A percentile compares a stretch with the other conserved stretches of the same genome.
These are phyloP conservation scores for Arge pagana DNA, from an alignment of 2,888 invertebrate genomes.

Conservation along the genomic window DNA sequence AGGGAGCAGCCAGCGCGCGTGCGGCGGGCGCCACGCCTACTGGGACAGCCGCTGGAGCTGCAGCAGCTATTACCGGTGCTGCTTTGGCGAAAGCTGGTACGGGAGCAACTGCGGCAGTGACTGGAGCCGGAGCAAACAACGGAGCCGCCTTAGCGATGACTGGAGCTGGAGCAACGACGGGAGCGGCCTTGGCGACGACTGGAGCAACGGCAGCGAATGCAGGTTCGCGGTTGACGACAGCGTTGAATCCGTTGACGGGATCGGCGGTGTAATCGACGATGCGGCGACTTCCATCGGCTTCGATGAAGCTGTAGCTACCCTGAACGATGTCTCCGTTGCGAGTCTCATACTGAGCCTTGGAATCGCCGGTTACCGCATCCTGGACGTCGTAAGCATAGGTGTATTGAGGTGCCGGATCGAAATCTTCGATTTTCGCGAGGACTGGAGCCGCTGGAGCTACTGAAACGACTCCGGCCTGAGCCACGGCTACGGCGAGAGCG, in stretches of 20 bases:
- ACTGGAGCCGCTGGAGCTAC: slow-evolving; percentile 27
- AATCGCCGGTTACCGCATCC: slow-evolving; percentile 32
- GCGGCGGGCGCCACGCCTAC: slow-evolving; percentile 22
- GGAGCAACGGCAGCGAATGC: slow-evolving; percentile 32
- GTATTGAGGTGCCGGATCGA: slow-evolving; percentile 36
- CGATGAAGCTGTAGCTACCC: slow-evolving; percentile 47
- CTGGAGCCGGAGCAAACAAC: slow-evolving; percentile 27
- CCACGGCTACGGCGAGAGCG: slow-evolving; percentile 26
- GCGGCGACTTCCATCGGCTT: slow-evolving; percentile 43
- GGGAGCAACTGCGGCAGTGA: slow-evolving; percentile 17
- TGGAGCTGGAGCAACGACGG: slow-evolving; percentile 38
- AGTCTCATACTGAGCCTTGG: slow-evolving; percentile 37
- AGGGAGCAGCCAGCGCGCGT: slow-evolving; percentile 37
- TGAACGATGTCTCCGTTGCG: slow-evolving; percentile 44
- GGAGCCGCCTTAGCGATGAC: slow-evolving; percentile 30
- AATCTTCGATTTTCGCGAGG: slow-evolving; percentile 33
- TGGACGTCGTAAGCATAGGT: slow-evolving; percentile 37
- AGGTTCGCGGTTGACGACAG: slow-evolving; percentile 50
- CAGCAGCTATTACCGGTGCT: slow-evolving; percentile 38
- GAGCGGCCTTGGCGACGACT: slow-evolving; percentile 16
- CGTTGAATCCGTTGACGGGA: slow-evolving; percentile 41
- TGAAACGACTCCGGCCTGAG: slow-evolving; percentile 17
- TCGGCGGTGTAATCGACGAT: slow-evolving; percentile 45
- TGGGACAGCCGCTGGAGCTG: slow-evolving; percentile 37
- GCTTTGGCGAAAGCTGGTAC: slow-evolving; percentile 53